Conservation (phyloP, 64 coral and sea anemone species). For the Actinia equina region DNA sequence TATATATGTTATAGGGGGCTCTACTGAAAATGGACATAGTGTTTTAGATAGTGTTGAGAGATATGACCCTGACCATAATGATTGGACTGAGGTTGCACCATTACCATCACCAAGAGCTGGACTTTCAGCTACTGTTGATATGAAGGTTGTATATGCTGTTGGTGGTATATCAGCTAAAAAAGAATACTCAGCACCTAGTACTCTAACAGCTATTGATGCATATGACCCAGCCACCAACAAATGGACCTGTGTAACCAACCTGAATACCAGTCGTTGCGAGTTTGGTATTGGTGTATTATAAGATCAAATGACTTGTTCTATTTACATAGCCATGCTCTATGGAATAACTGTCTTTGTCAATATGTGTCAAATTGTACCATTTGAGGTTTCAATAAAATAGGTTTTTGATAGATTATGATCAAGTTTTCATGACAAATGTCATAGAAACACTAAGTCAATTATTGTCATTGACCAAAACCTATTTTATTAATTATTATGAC, state of each 20-base stretch:
- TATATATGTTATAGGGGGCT: constrained; percentile 82
- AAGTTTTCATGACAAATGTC: too few species aligned
- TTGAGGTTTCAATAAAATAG: too few species aligned
- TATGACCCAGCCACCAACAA: constrained; percentile 39
- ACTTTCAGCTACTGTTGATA: constrained; percentile 48
- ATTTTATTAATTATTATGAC: too few species aligned
- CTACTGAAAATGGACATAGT: constrained; percentile 50
- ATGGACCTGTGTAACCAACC: background rate
- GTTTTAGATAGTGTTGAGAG: constrained; percentile 60
- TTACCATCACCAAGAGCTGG: constrained; percentile 68
- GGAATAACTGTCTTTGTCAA: too few species aligned
- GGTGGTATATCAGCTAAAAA: constrained; percentile 64
- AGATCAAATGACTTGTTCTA: background rate
- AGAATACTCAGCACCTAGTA: constrained; percentile 67
- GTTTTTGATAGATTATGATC: too few species aligned
- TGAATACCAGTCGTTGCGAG: constrained; percentile 2
- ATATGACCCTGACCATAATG: constrained; percentile 37
- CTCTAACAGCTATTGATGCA: constrained; percentile 68
- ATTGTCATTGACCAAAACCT: too few species aligned
- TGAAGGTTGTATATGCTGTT: constrained; percentile 65
- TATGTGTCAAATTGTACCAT: too few species aligned
- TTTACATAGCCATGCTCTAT: too few species aligned
- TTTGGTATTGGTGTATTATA: constrained; percentile 26
- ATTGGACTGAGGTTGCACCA: constrained; percentile 58
- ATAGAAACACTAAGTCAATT: too few species aligned